phyloP scores from a whole-genome alignment of 2,113 vertebrate genomes.

The Mormyrus lacerda region DNA sequence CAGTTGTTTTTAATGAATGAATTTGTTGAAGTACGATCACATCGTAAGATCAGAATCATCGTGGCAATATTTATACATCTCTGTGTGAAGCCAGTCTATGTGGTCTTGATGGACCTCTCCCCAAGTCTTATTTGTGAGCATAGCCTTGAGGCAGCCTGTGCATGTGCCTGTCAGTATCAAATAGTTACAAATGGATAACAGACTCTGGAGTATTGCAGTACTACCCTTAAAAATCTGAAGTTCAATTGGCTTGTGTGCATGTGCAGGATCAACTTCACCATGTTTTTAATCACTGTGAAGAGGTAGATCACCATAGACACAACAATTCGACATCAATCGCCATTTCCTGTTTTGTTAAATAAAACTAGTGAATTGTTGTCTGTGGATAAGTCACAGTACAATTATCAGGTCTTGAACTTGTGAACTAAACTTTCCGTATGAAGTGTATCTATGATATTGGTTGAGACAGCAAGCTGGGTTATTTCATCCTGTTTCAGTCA shows the following conservation, averaged over 20 bases:
- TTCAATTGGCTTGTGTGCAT: background rate
- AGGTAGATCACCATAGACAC: background rate
- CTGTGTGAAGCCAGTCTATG: background rate
- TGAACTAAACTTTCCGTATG: background rate
- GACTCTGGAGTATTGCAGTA: background rate
- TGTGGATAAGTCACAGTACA: background rate
- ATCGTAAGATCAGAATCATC: background rate
- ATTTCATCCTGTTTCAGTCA: background rate
- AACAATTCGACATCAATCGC: background rate
- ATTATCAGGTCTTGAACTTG: background rate
- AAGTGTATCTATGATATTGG: background rate
- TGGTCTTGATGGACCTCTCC: background rate
- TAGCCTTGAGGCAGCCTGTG: background rate
- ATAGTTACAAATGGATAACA: background rate
- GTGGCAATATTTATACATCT: background rate
- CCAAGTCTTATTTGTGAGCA: background rate
- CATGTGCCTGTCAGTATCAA: background rate
- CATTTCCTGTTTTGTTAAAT: background rate
- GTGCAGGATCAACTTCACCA: background rate
- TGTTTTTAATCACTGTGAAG: background rate
- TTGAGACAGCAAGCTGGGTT: background rate
- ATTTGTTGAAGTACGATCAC: background rate
- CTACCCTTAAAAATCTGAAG: background rate
- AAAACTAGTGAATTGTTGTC: background rate
- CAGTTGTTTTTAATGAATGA: background rate